A percentile compares a stretch with the other conserved stretches of the same genome.
Conservation (phyloP, 1,140 invertebrate species). For the Homalodisca vitripennis region DNA sequence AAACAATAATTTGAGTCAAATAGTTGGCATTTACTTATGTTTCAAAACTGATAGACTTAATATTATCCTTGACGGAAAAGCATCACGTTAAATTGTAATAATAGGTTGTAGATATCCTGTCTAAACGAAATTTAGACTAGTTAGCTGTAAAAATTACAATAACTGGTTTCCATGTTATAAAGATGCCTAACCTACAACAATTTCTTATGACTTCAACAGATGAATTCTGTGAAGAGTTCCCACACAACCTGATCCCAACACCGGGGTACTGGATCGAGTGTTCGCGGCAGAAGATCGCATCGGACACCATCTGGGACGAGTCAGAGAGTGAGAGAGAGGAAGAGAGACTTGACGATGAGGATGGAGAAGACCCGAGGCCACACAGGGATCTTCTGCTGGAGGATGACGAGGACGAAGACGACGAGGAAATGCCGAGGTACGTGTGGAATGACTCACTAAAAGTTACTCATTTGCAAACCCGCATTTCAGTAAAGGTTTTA, state of each 20-base stretch:
- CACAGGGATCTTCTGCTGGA: slow-evolving; percentile 36
- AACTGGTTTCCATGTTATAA: too few species aligned
- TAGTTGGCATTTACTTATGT: too few species aligned
- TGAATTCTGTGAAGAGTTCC: slow-evolving; percentile 90
- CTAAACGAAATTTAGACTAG: too few species aligned
- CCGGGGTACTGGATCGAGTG: slow-evolving; percentile 96
- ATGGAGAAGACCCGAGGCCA: slow-evolving; percentile 29
- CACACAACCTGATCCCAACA: slow-evolving; percentile 85
- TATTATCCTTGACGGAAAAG: too few species aligned
- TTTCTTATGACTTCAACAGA: slow-evolving; percentile 61
- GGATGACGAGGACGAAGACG: slow-evolving; percentile 42
- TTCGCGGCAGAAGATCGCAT: slow-evolving; percentile 80
- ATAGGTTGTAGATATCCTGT: too few species aligned
- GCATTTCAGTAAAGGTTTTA: too few species aligned
- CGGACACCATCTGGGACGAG: slow-evolving; percentile 84
- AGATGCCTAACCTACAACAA: not conserved
- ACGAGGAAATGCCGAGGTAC: slow-evolving; percentile 33
- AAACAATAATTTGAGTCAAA: too few species aligned
- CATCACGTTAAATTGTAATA: too few species aligned
- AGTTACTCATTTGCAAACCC: too few species aligned
- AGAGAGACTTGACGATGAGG: slow-evolving; percentile 34
- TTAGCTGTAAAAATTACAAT: too few species aligned
- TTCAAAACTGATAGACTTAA: too few species aligned
- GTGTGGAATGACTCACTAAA: too few species aligned
- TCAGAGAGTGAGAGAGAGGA: slow-evolving; percentile 78